Percentiles rank a stretch among this genome's conserved stretches.
phyloP scores from a whole-genome alignment of 2,888 invertebrate genomes.

The Caradrina kadenii region DNA sequence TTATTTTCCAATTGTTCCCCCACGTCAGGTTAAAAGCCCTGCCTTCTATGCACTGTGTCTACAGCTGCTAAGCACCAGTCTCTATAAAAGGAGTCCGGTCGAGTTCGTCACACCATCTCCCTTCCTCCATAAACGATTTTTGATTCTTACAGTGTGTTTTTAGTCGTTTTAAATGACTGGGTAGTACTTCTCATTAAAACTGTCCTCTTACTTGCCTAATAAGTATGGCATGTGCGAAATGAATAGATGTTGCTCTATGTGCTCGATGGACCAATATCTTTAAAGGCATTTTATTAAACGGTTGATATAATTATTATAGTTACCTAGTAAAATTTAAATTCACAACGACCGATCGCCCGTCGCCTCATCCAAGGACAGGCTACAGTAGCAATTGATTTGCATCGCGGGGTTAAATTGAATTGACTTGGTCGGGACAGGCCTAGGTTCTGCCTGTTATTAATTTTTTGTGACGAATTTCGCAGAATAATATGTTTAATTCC shows the following conservation, averaged over 20 bases:
- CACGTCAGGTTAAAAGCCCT: no score
- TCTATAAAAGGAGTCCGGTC: neutral
- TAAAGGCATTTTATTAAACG: conserved; percentile 1
- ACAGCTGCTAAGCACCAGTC: conserved; percentile 1
- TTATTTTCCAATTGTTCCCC: no score
- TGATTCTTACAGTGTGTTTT: neutral
- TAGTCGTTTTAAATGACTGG: no score
- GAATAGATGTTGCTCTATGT: neutral
- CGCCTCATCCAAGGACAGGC: conserved; percentile 11
- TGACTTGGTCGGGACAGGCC: conserved; percentile 3
- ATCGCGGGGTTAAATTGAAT: conserved; percentile 11
- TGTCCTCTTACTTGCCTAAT: neutral
- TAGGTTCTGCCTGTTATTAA: conserved; percentile 9
- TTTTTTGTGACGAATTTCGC: conserved; percentile 23
- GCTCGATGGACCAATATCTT: neutral
- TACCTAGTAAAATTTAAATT: neutral
- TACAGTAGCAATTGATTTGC: conserved; percentile 19
- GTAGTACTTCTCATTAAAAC: no score
- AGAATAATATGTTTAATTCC: conserved; percentile 27
- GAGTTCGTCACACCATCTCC: neutral
- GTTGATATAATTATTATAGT: conserved; percentile 9
- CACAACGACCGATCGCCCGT: neutral
- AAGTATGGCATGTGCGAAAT: neutral
- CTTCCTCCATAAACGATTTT: no score
- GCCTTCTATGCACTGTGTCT: no score